Base-by-base conservation (phyloP, 2,888 invertebrate species). In the Elmis aenea region DNA sequence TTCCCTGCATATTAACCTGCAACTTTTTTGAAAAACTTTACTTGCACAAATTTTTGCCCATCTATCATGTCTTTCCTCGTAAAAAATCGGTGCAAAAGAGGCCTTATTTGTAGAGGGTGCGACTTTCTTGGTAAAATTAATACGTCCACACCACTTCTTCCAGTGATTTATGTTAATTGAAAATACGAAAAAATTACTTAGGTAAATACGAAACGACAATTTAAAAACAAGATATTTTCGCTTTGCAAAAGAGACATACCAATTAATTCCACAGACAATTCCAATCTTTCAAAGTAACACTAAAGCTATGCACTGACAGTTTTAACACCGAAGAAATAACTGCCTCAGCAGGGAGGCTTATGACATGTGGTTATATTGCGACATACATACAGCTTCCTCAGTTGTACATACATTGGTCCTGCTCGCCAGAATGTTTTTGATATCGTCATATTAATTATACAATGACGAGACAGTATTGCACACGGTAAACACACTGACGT, bases 271-370 rank as follows among this genome's bases (percentile, higher is more conserved):
- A 23, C 27, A 30, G 42, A 42, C 42, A 38, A 38, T 42, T 42
- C 29, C 38, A 38, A 42, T 42, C 42, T 42, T 42, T 42, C 38
- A 42, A 42, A 42, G 38, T 34, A 42, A 42, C 42, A 42, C 38
- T 38, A 42, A 42, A 38, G 38, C 34, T 38, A 31, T 38, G 39
- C 33, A 41, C 41, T 45, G 45, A 45, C 45, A 41, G 33, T 41
- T 40, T 45, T 41, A 45, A 45, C 41, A 33, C 37, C 34, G 34
- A 35, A 40, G 41, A 41, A 45, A 45, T 45, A 45, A 45, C 45
- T 29, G 31, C 15, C 45, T 26, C 45, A 37, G 45, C 41, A 26
- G 45, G 45, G 39, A 43, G 28, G 39, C 43, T 43, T 39, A 40
- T 43, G 43, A 43, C 43, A 39, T 43, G 43, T 30, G 43, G 42